Percentiles rank a stretch among this genome's conserved stretches.
Conservation (phyloP, 2,797 vertebrate species). For the Tragelaphus eurycerus region DNA sequence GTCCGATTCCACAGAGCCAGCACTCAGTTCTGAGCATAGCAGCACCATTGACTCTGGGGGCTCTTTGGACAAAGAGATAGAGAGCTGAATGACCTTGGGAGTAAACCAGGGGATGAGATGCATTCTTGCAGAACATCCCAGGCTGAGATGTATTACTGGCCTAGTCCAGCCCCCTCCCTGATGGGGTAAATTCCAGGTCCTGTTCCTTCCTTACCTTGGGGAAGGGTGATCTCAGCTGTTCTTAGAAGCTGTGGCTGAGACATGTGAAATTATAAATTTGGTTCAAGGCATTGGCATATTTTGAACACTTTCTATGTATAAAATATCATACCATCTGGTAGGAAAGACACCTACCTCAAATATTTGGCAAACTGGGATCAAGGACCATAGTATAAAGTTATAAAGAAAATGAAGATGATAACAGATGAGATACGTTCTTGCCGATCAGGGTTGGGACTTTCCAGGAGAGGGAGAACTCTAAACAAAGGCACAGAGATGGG, state of each 20-base stretch:
- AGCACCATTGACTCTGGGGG: neutral
- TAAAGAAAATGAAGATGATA: neutral
- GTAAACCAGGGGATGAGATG: neutral
- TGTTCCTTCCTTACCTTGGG: neutral
- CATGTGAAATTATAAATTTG: neutral
- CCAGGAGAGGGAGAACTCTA: neutral
- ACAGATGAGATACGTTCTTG: neutral
- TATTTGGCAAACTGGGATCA: neutral
- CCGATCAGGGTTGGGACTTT: neutral
- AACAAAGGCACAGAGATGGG: neutral
- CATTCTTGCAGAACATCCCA: neutral
- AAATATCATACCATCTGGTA: neutral
- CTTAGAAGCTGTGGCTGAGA: neutral
- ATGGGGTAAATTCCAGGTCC: neutral
- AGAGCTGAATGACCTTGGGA: neutral
- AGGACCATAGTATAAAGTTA: neutral
- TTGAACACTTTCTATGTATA: neutral
- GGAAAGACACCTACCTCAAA: neutral
- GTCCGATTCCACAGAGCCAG: neutral
- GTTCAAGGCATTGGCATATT: neutral
- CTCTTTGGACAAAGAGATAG: neutral
- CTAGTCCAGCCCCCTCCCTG: neutral
- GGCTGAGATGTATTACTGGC: neutral
- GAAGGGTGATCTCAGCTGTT: neutral
- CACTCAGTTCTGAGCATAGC: neutral